phyloP scores from a whole-genome alignment of 2,113 vertebrate genomes.

The Ctenomys sociabilis region DNA sequence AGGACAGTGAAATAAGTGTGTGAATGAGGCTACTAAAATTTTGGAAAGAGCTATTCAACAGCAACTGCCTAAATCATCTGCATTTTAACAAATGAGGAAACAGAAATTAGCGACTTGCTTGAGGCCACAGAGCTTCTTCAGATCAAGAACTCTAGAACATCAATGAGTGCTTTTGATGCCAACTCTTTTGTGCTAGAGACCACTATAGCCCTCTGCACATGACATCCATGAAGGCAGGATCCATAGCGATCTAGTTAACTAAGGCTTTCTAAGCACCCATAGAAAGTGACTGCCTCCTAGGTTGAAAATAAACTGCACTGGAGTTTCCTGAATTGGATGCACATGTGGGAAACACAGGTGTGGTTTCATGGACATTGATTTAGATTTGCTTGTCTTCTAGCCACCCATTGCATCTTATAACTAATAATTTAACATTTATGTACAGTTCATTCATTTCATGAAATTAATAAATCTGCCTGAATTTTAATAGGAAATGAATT shows the following conservation, averaged over 20 bases:
- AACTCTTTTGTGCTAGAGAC: background rate
- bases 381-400: background rate
- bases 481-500: background rate
- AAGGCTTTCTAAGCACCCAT: background rate
- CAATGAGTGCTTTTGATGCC: background rate
- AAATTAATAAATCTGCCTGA: background rate
- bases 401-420: background rate
- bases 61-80: background rate
- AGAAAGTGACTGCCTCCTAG: background rate
- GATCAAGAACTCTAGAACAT: background rate
- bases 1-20: background rate
- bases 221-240: background rate
- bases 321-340: background rate
- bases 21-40: background rate
- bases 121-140: background rate
- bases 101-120: background rate
- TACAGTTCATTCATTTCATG: background rate
- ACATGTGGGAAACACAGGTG: background rate
- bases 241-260: background rate
- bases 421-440: background rate
- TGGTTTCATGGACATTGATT: background rate
- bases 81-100: background rate
- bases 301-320: background rate
- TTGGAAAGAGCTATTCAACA: background rate
- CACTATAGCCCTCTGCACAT: no score